These are phyloP conservation scores for Malacosoma neustria DNA, from an alignment of 2,888 invertebrate genomes.

Conservation along the genomic window DNA sequence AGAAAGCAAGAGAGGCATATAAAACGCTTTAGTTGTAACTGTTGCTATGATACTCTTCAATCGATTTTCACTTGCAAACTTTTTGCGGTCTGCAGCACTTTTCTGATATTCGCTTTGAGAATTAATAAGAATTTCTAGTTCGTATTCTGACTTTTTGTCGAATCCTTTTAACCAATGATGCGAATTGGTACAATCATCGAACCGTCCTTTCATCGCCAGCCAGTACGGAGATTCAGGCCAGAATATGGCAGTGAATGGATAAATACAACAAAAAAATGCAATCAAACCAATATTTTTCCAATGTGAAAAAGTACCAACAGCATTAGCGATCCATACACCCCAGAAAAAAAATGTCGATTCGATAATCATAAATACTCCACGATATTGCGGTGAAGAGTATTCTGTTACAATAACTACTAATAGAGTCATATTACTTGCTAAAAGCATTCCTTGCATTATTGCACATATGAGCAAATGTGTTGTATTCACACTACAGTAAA, in stretches of 20 bases:
- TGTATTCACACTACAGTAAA: constrained; percentile 29
- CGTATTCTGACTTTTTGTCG: constrained; percentile 23
- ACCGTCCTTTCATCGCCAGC: constrained; percentile 36
- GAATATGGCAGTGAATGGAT: constrained; percentile 22
- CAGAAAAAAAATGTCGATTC: constrained; percentile 36
- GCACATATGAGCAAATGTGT: constrained; percentile 29
- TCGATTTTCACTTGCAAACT: constrained; percentile 11
- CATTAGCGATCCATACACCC: constrained; percentile 41
- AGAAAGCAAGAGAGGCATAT: constrained; percentile 31
- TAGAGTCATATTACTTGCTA: constrained; percentile 31
- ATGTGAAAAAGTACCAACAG: constrained; percentile 33
- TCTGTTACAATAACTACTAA: constrained; percentile 32
- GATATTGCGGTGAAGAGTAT: constrained; percentile 32
- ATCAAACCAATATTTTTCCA: constrained; percentile 34
- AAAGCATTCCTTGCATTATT: constrained; percentile 27
- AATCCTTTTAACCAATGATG: constrained; percentile 35
- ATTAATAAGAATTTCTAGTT: constrained; percentile 26
- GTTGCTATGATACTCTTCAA: constrained; percentile 17
- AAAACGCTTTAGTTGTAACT: constrained; percentile 26
- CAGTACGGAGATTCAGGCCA: constrained; percentile 41
- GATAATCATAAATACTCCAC: constrained; percentile 35
- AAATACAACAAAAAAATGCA: constrained; percentile 20
- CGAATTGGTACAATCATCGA: constrained; percentile 28
- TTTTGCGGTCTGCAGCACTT: constrained; percentile 11
- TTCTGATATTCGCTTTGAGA: constrained; percentile 24